Evolutionary conservation across 2,113 vertebrate species (phyloP), one percentile per base, ranked within the genome.

Genomic region (Notarius lentiginosus): DNA sequence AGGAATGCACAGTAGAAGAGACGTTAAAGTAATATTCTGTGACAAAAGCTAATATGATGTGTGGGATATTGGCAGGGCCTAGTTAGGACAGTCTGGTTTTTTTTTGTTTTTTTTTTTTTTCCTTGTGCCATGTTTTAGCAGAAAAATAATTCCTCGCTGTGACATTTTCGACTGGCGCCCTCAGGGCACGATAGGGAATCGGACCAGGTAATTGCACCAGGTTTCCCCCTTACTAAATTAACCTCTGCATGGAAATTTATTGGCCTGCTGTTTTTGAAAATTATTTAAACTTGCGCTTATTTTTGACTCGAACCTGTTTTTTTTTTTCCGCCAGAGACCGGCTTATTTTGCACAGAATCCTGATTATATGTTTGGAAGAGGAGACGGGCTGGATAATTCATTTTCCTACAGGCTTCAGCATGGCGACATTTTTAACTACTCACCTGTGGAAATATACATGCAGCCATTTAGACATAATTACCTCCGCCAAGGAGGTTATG

Each of bases 171-270:
- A 94, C 91, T 88, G 89, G 86, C 90, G 91, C 93, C 94, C 94
- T 89, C 91, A 85, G 94, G 95, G 94, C 93, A 92, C 90, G 89
- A 92, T 91, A 89, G 93, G 92, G 92, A 91, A 92, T 93, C 89
- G 91, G 93, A 94, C 92, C 92, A 94, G 93, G 92, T 95, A 95
- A 95, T 95, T 95, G 94, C 88, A 11, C 79, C 77, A 89, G 92
- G 93, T 93, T 94, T 93, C 91, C 91, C 92, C 93, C 92, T 81
- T 93, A 83, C 93, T 93, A 95, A 95, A 95, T 95, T 94, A 95
- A 95, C 94, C 94, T 93, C 94, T 93, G 93, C 93, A 92, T 89
- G 88, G 91, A 93, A 95, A 95, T 94, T 92, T 94, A 94, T 95
- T 93, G 94, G 92, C 93, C 85, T 92, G 91, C 88, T 92, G 89